Evolutionary conservation across 2,888 invertebrate species (phyloP).

Genomic region (Pardosa pseudoannulata): DNA sequence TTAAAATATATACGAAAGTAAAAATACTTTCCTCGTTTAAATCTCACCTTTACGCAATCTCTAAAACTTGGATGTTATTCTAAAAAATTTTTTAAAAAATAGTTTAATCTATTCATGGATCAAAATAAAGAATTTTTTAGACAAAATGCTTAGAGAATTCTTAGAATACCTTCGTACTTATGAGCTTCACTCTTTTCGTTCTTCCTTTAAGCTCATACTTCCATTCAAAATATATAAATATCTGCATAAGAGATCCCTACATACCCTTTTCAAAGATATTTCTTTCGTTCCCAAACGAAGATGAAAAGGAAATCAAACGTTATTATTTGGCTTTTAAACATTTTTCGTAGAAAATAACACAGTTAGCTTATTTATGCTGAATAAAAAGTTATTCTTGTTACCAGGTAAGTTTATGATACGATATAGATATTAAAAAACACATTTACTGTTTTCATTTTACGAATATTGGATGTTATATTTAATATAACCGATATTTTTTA

Average conservation of each 20-base stretch:
- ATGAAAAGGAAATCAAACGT: conserved; percentile 1
- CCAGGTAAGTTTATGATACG: too few species aligned
- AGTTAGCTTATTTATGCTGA: not conserved
- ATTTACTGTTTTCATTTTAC: too few species aligned
- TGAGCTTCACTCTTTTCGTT: not conserved
- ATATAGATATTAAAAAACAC: too few species aligned
- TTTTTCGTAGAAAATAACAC: not conserved
- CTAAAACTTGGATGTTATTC: too few species aligned
- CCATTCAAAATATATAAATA: not conserved
- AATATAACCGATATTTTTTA: too few species aligned
- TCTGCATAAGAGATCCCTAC: not conserved
- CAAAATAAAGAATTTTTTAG: not conserved
- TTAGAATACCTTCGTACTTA: not conserved
- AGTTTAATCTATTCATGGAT: not conserved
- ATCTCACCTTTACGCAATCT: too few species aligned
- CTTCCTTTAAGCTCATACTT: not conserved
- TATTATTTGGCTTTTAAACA: not conserved
- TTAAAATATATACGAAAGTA: too few species aligned
- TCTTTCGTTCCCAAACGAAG: not conserved
- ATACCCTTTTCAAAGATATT: not conserved
- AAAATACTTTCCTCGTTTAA: too few species aligned
- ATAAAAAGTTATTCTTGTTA: not conserved
- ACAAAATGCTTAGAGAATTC: not conserved
- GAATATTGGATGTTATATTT: too few species aligned
- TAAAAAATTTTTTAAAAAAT: too few species aligned